Base-by-base conservation (phyloP, 2,797 vertebrate species). In the Onychomys torridus region DNA sequence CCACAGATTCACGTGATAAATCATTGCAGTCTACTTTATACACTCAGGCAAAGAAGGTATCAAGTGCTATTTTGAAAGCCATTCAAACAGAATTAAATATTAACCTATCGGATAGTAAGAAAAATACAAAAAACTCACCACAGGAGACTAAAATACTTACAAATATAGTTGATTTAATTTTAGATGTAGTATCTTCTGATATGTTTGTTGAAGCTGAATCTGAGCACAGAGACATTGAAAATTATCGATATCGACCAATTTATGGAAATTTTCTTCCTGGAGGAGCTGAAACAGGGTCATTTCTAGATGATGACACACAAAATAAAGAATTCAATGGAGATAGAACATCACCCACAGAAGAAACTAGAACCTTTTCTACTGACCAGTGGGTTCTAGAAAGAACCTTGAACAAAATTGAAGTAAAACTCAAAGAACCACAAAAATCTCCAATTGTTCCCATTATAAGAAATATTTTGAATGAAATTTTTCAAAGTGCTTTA, bases 391-490 rank as follows among this genome's bases (percentile, higher is more conserved):
- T 87, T 93, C 90, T 98, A 86, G 93, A 97, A 92, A 97, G 75
- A 96, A 89, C 87, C 40, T 96, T 98, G 71, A 97, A 77, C 32
- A 95, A 96, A 91, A 96, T 97, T 75, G 97, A 98, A 97, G 83
- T 95, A 29, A 96, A 98, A 86, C 96, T 98, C 69, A 98, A 95
- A 88, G 97, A 97, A 83, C 94, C 97, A 65, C 92, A 95, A 34
- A 97, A 94, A 76, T 98, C 98, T 75, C 97, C 97, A 59, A 0
- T 98, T 19, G 1, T 96, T 76, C 97, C 97, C 34, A 97, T 98
- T 52, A 93, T 97, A 91, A 97, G 84, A 97, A 97, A 95, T 59
- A 97, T 98, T 94, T 86, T 98, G 79, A 98, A 97, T 89, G 96
- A 97, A 91, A 97, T 98, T 89, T 98, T 98, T 92, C 97, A 97